Base-by-base conservation (phyloP, 1,140 invertebrate genomes). In the Meloidogyne chitwoodi region DNA sequence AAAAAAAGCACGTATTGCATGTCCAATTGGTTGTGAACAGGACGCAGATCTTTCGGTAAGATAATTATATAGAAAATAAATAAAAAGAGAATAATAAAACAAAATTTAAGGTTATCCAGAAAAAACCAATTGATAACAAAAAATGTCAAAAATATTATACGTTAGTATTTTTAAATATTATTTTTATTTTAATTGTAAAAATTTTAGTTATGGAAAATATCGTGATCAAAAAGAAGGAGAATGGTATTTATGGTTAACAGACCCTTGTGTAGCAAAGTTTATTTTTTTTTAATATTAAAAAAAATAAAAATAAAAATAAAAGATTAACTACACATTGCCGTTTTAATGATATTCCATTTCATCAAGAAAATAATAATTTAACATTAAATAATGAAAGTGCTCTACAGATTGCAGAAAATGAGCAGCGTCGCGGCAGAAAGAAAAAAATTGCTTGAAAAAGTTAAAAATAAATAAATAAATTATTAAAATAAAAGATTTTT, bases 181-280 rank as follows among this genome's bases (percentile, higher is more conserved):
- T 16, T 27, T 38, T 12, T 3, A 10, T 41, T 14, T 31, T 31
- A 44, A 56, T n/a, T n/a, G 22, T 16, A 48, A 24, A 12, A 27
- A 1, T 8, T 75, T 34, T 22, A 75, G 64, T 14, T 84, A 84
- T 65, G 83, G 83, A 27, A 84, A 84, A 65, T 85, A 84, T 62
- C 74, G 83, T 44, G 83, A 84, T 61, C 38, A 66, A 19, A 75
- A 78, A 22, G 78, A 83, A 38, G 76, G 78, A 41, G 83, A 84
- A 67, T 84, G 83, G 83, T 84, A 85, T 72, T 68, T 84, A 29
- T 84, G 83, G 83, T 41, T 85, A 62, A 85, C 83, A 19, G 83
- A 83, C n/a, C 83, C 83, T 26, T 84, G 83, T 61, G n/a, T 76
- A 3, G 62, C 65, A 22, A 73, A 73, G 70, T 75, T 16, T 41